phyloP scores from a whole-genome alignment of 1,140 invertebrate genomes.

The Acromyrmex charruanus region DNA sequence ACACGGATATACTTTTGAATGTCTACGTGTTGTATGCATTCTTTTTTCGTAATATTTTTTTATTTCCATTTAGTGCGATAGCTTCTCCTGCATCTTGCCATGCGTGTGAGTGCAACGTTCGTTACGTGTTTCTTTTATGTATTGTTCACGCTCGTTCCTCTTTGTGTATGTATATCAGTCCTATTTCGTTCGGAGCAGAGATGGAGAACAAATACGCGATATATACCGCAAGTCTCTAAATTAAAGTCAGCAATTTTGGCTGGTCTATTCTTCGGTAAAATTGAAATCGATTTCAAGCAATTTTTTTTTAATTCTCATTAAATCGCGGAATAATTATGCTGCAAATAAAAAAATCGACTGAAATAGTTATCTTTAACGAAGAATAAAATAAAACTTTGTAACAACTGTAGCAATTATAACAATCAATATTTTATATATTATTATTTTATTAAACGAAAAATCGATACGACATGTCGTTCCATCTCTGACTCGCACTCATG shows the following conservation, averaged over 20 bases:
- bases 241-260: background rate
- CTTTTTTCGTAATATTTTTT: conserved; percentile 43
- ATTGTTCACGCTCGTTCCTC: conserved; percentile 31
- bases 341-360: background rate
- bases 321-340: background rate
- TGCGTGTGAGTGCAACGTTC: conserved; percentile 57
- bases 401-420: background rate
- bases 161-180: conserved; percentile 21
- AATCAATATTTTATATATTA: background rate
- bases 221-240: background rate
- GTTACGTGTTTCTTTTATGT: conserved; percentile 60
- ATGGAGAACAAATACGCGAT: background rate
- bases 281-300: background rate
- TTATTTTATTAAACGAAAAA: background rate
- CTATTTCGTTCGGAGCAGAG: conserved; percentile 2
- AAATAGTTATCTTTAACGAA: background rate
- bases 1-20: conserved; percentile 41
- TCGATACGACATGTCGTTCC: background rate
- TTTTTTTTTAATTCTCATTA: background rate
- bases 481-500: conserved; percentile 34
- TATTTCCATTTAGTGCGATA: conserved; percentile 51
- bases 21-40: conserved; percentile 48
- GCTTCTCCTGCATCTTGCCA: conserved; percentile 56
- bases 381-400: conserved; percentile 11
- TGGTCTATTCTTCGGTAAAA: background rate